These are phyloP conservation scores for Rattus norvegicus DNA, from an alignment of 2,113 vertebrate species.

Conservation along the genomic window DNA sequence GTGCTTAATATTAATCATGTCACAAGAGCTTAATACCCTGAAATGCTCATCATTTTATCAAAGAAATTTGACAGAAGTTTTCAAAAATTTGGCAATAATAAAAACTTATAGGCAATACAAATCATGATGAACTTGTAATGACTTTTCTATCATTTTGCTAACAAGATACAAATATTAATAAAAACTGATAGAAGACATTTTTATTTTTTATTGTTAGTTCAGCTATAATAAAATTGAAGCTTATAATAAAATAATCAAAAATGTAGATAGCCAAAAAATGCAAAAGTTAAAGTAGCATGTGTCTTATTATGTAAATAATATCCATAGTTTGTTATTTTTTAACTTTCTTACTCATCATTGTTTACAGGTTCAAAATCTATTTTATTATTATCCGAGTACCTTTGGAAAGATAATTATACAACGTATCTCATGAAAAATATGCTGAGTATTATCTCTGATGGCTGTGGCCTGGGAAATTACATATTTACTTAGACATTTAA, in stretches of 20 bases:
- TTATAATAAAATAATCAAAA: not conserved
- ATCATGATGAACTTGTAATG: not conserved
- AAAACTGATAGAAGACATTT: not conserved
- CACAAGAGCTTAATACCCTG: not conserved
- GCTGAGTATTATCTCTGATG: not conserved
- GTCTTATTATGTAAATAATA: not conserved
- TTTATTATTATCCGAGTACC: not conserved
- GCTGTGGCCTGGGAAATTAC: not conserved
- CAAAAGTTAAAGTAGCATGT: not conserved
- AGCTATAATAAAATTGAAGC: not conserved
- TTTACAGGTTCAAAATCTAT: not conserved
- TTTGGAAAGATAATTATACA: not conserved
- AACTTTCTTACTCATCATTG: not conserved
- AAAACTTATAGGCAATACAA: not conserved
- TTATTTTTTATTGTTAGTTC: not conserved
- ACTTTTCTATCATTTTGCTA: not conserved
- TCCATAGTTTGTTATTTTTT: not conserved
- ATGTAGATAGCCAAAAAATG: not conserved
- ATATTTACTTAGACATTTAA: not conserved
- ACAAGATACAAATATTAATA: conserved; percentile 5
- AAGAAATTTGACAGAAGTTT: not conserved
- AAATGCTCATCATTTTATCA: conserved; percentile 5
- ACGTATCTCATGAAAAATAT: not conserved
- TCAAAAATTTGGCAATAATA: not conserved
- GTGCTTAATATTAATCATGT: not conserved